Base-by-base conservation (phyloP, 92 coral and sea anemone genomes). In the Porites lobata region DNA sequence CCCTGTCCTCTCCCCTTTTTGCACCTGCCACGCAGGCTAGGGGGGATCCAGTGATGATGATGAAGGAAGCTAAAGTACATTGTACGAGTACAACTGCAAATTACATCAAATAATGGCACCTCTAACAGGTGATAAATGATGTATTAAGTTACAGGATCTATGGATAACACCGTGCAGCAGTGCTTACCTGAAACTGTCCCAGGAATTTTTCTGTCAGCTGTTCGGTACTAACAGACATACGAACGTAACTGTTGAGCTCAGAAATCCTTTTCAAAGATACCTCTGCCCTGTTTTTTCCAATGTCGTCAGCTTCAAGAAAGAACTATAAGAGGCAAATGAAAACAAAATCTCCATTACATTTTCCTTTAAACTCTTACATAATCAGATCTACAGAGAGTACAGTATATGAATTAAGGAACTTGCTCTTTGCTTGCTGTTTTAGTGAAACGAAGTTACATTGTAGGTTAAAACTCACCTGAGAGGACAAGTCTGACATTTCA, bases 261-360 rank as follows among this genome's bases (percentile, higher is more conserved):
- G 99, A 91, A 17, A 97, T 93, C 71, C 91, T 87, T 64, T 95
- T 93, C 77, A 91, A 92, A 17, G 98, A 94, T 8, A 95, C 98
- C 83, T 92, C 96, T 14, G 98, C 99, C 56, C 99, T 93, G 83
- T 97, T 97, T 64, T 96, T 96, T 7, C 99, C 99, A 86, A 92
- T 79, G 78, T 97, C 99, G 50, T 85, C 95, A 57, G 89, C 63
- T 67, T 73, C 90, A 71, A 97, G 89, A 83, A 92, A 97, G 89
- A 94, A 97, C 99, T 97, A 54, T 21, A 94, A 76, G 14, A 79
- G 50, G 24, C 29, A 24, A 53, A 58, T 3, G 8, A 26, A 6
- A 67, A 65, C 10, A 19, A 7, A 29, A 15, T 1, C 18, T 43
- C 11, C 14, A 56, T 2, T 38, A 38, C 47, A 38, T 38, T 38